A percentile compares a stretch with the other conserved stretches of the same genome.
Conservation (phyloP, 2,113 vertebrate species). For the Callipepla squamata region DNA sequence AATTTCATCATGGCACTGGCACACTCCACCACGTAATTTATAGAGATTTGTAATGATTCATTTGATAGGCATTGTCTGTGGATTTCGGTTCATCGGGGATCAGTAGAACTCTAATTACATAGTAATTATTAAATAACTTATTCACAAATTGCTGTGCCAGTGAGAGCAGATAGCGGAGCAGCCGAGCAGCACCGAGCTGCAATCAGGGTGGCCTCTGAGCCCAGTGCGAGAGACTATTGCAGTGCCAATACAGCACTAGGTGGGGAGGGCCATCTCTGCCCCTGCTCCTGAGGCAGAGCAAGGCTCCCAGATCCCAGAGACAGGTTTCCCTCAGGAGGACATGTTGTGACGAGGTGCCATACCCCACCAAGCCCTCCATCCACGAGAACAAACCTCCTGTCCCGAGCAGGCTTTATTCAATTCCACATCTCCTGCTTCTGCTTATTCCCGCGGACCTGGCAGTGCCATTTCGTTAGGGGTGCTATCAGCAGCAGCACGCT, state of each 20-base stretch:
- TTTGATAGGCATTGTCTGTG: conserved; percentile 69
- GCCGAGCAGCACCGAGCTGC: neutral
- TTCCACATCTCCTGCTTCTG: neutral
- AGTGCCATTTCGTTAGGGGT: neutral
- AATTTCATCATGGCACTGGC: conserved; percentile 41
- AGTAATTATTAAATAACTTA: conserved; percentile 64
- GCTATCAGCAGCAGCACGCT: no score
- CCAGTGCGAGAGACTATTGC: fast-evolving
- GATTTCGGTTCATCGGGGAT: conserved; percentile 65
- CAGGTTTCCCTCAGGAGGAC: neutral
- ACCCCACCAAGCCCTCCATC: neutral
- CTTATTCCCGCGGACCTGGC: neutral
- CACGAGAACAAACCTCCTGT: neutral
- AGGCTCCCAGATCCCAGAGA: neutral
- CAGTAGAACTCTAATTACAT: conserved; percentile 63
- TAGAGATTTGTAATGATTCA: conserved; percentile 63
- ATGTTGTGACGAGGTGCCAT: no score
- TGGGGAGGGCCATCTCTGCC: fast-evolving
- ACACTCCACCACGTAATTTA: conserved; percentile 46
- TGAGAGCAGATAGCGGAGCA: conserved; percentile 17
- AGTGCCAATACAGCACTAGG: fast-evolving
- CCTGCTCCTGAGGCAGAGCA: neutral
- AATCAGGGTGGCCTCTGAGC: neutral
- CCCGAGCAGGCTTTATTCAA: neutral
- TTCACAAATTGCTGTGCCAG: conserved; percentile 24